Base-by-base conservation (phyloP, 64 coral and sea anemone species). In the Acropora yongei region DNA sequence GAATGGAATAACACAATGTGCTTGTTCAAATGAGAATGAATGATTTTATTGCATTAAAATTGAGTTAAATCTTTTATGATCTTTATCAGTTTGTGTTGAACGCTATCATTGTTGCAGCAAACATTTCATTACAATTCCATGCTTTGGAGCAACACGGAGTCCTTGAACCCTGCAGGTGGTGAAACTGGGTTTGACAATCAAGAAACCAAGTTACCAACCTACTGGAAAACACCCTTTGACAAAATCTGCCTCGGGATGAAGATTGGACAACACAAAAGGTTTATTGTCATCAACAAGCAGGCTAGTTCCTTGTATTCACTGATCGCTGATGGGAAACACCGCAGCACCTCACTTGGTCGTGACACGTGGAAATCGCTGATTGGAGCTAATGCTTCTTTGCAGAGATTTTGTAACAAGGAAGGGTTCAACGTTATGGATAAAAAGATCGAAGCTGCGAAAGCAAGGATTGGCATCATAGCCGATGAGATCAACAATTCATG, bases 361-460 rank as follows among this genome's bases (percentile, higher is more conserved):
- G 72, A 89, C 78, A 76, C 49, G 48, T 94, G 92, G 92, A 83
- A 88, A 57, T 44, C 67, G 12, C 78, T 94, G 78, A 84, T 94
- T 75, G 47, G 48, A 0, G 68, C 68, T 39, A 55, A 75, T 41
- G 80, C 92, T 0, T 82, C 85, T 1, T 61, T 94, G 3, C 92
- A 94, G 46, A 2, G 2, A 12, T 72, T 89, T 19, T 94, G 92
- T 77, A 89, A 89, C 66, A 81, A 39, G 30, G 78, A 94, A 44
- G 92, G 92, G 8, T 94, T 94, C 19, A 94, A 94, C 53, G 78
- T 44, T 4, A 3, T 18, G 10, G 8, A n/a, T 73, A 1, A n/a
- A 10, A 0, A n/a, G 9, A 17, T 0, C 2, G 41, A 9, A 6
- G 0, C 0, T 5, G 17, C 47, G 18, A 90, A 80, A 69, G 82